Conservation (phyloP, 92 coral and sea anemone genomes). For the Epizoanthus scotinus region DNA sequence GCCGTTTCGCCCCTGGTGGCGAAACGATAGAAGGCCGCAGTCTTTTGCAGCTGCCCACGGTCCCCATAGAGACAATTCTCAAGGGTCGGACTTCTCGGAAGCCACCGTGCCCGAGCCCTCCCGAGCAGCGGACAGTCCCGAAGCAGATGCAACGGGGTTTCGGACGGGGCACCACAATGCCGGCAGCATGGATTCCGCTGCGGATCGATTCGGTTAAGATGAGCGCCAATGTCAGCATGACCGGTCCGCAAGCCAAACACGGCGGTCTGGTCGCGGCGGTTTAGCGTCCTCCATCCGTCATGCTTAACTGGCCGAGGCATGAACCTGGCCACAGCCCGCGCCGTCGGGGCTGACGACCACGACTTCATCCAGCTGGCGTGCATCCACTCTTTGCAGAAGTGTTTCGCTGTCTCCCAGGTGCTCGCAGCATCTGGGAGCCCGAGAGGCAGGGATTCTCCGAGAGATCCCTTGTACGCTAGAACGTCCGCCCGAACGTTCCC, state of each 20-base stretch:
- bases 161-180: constrained; percentile 15
- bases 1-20: constrained; percentile 17
- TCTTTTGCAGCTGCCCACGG: constrained; percentile 18
- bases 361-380: not conserved
- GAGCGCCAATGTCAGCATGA: constrained; percentile 11
- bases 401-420: constrained; percentile 2
- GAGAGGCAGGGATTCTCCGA: not conserved
- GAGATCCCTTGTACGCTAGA: not conserved
- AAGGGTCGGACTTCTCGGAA: constrained; percentile 16
- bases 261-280: not conserved
- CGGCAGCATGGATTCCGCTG: constrained; percentile 6
- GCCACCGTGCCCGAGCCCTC: not conserved
- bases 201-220: constrained; percentile 10
- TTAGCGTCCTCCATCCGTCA: constrained; percentile 13
- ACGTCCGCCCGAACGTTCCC: not conserved
- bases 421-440: constrained; percentile 1
- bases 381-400: too few relatives aligned
- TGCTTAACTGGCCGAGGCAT: constrained; percentile 14
- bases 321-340: constrained; percentile 9
- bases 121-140: constrained; percentile 4
- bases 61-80: constrained; percentile 8
- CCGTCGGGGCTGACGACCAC: constrained; percentile 26
- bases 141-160: constrained; percentile 11
- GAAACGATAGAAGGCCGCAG: constrained; percentile 11
- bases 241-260: constrained; percentile 23